phyloP scores from a whole-genome alignment of 2,888 invertebrate genomes.

The Pilophorus perplexus region DNA sequence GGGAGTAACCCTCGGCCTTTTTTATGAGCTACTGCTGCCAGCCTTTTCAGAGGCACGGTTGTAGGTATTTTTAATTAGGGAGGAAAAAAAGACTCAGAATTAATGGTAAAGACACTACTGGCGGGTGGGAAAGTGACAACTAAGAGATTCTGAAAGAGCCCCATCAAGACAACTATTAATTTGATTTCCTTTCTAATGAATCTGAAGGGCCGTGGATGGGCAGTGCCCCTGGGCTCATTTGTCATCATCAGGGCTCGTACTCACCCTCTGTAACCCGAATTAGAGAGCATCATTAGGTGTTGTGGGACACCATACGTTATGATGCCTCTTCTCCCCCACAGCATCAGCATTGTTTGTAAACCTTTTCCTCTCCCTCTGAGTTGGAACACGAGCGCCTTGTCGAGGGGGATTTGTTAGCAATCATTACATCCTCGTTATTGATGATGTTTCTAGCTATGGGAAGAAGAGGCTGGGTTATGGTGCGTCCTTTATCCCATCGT shows the following conservation, averaged over 20 bases:
- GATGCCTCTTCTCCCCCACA: background rate
- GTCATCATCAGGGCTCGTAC: constrained; percentile 34
- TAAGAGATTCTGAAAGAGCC: constrained; percentile 9
- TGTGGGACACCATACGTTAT: constrained; percentile 20
- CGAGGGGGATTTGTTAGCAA: constrained; percentile 27
- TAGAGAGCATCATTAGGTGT: constrained; percentile 37
- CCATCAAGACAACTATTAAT: constrained; percentile 38
- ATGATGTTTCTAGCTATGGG: constrained; percentile 25
- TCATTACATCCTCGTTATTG: constrained; percentile 30
- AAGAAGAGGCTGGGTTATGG: too few relatives aligned
- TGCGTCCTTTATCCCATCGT: too few relatives aligned
- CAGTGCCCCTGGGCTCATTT: constrained; percentile 9
- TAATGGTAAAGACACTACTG: constrained; percentile 4
- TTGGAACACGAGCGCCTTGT: background rate
- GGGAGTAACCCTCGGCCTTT: too few relatives aligned
- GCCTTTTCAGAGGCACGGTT: too few relatives aligned
- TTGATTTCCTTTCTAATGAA: constrained; percentile 37
- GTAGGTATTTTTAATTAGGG: constrained; percentile 12
- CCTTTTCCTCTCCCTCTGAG: background rate
- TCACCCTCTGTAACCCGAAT: constrained; percentile 10
- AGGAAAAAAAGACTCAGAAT: background rate
- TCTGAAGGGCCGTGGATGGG: constrained; percentile 7
- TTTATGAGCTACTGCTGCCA: too few relatives aligned
- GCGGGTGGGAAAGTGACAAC: background rate
- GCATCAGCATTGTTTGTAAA: background rate